These are phyloP conservation scores for Dromococcyx pavoninus DNA, from an alignment of 2,797 vertebrate species.

Conservation along the genomic window DNA sequence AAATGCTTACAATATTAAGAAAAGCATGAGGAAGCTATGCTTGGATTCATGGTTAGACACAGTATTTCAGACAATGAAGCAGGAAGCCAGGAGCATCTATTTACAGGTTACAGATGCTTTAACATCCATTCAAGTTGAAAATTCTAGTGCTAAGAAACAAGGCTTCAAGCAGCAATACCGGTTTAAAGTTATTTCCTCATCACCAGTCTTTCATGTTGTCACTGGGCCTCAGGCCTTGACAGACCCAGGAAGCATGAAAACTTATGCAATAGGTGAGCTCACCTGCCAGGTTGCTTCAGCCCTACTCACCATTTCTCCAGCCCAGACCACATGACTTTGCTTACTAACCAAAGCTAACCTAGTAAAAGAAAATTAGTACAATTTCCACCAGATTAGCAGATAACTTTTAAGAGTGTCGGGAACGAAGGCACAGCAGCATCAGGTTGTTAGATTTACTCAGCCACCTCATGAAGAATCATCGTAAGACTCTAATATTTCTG, in stretches of 20 bases:
- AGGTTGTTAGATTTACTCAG: background rate
- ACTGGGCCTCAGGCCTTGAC: background rate
- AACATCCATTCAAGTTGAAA: background rate
- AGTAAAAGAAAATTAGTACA: background rate
- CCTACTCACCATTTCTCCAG: background rate
- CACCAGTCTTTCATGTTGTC: rapidly evolving
- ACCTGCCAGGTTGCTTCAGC: background rate
- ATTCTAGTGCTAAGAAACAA: background rate
- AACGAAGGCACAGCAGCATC: background rate
- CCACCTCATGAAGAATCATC: background rate
- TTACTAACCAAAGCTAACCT: background rate
- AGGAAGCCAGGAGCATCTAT: background rate
- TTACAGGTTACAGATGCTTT: background rate
- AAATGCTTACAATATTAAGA: background rate
- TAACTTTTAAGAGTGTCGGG: background rate
- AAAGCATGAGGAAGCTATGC: background rate
- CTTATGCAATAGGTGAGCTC: background rate
- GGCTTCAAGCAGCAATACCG: background rate
- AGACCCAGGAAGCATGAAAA: background rate
- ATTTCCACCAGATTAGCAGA: background rate
- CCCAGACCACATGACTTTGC: background rate
- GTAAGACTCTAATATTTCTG: background rate
- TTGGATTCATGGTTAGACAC: background rate
- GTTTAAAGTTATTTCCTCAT: background rate
- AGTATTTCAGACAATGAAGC: background rate